Conservation (phyloP, 2,113 vertebrate species). For the Paralichthys olivaceus region DNA sequence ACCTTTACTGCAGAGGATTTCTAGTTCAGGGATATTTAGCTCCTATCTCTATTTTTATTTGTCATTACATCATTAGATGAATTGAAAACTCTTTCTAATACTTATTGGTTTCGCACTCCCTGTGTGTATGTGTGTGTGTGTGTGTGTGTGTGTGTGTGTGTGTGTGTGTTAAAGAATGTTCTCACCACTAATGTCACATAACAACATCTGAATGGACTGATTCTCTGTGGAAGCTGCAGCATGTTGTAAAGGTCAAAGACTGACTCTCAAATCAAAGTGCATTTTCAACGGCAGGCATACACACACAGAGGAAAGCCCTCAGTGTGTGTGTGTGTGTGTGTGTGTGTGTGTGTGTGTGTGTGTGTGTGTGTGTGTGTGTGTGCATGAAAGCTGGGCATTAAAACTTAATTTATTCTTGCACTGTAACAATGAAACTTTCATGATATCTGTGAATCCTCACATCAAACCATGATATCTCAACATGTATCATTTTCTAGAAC, state of each 20-base stretch:
- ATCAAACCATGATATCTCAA: background rate
- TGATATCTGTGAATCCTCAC: no score
- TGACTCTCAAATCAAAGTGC: constrained; percentile 61
- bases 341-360: constrained; percentile 6
- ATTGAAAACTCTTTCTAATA: background rate
- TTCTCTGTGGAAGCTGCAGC: background rate
- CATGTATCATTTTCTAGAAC: no score
- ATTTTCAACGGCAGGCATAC: constrained; percentile 61
- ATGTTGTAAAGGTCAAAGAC: constrained; percentile 34
- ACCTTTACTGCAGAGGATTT: background rate
- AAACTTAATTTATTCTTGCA: constrained; percentile 1
- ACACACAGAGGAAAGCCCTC: constrained; percentile 27
- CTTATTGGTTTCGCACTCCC: background rate
- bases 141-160: background rate
- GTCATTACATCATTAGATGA: background rate
- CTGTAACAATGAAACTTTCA: constrained; percentile 1
- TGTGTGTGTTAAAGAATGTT: no score
- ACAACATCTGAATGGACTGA: constrained; percentile 47
- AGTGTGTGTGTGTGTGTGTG: background rate
- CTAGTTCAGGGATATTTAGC: background rate
- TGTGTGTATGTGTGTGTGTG: background rate
- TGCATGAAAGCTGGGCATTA: constrained; percentile 8
- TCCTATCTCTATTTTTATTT: background rate
- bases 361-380: background rate
- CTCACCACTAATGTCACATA: constrained; percentile 26